Base-by-base conservation (phyloP, 2,797 vertebrate genomes). In the Antennarius maculatus region DNA sequence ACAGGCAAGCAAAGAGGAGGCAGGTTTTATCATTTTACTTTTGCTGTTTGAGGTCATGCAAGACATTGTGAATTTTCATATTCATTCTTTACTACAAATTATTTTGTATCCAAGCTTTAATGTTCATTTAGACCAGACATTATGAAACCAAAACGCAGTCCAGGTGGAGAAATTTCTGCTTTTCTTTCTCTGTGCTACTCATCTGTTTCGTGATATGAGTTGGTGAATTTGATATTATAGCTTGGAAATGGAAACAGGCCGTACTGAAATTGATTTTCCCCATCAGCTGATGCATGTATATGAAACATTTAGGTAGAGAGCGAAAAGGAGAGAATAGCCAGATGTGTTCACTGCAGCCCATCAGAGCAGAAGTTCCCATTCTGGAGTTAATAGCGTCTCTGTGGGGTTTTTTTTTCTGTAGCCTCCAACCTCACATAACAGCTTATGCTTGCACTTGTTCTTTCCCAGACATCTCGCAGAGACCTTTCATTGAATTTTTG, bases 281-380 rank as follows among this genome's bases (percentile, higher is more conserved):
- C 56, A 43, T 64, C 55, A 69, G 47, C 55, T 54, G 46, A 23
- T 43, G 37, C 66, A n/a, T 11, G 34, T 66, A 60, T 63, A 74
- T 47, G 27, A 54, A 76, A 67, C 41, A 76, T 52, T 61, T n/a
- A 68, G 39, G 28, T 48, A 17, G 48, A 55, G 58, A 46, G 55
- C 0, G n/a, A 64, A 56, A 61, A 49, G 58, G 23, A 45, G 64
- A 71, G 56, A 74, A 75, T 31, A 55, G 65, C 76, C 83, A 91
- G 77, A 88, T 88, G 82, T 83, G 80, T 69, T 81, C 62, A 80
- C 71, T 67, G 56, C 75, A 77, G 77, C 78, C 86, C 82, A 83
- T 0, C 76, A 79, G 75, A 85, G 82, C 82, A 79, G 74, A 86
- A 88, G 73, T 66, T 80, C 71, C 75, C 29, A 17, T 81, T 67